A percentile compares a stretch with the other conserved stretches of the same genome.
Conservation (phyloP, 2,888 invertebrate genomes). For the Archips crataeganus region DNA sequence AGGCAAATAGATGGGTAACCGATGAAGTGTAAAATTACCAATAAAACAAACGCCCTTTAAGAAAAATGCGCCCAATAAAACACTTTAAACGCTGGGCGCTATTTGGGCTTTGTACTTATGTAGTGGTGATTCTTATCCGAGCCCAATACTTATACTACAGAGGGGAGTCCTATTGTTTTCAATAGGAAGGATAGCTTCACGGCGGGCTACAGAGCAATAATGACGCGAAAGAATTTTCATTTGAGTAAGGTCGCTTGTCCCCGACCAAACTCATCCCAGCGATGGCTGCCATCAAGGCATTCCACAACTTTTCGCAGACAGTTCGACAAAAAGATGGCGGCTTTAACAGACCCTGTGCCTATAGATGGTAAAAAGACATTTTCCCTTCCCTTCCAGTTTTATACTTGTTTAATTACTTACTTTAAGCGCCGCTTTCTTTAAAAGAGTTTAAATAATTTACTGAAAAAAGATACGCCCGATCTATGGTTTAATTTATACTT, state of each 20-base stretch:
- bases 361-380: conserved; percentile 34
- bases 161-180: conserved; percentile 48
- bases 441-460: neutral
- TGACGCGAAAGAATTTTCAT: conserved; percentile 79
- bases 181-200: conserved; percentile 53
- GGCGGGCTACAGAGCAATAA: conserved; percentile 70
- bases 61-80: conserved; percentile 33
- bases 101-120: no score
- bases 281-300: conserved; percentile 69
- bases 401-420: conserved; percentile 33
- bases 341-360: conserved; percentile 53
- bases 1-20: neutral
- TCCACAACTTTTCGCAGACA: conserved; percentile 73
- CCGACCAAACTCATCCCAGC: conserved; percentile 60
- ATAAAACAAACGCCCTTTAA: conserved; percentile 3
- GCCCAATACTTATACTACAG: neutral
- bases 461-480: no score
- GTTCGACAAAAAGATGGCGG: conserved; percentile 65
- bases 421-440: neutral
- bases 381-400: conserved; percentile 25
- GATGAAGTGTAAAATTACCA: conserved; percentile 13
- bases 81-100: conserved; percentile 11
- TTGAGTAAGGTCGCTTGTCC: conserved; percentile 67
- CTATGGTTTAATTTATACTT: no score
- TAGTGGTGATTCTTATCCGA: conserved; percentile 6